Conservation (phyloP, 2,797 vertebrate genomes). For the Arnoldichthys spilopterus region DNA sequence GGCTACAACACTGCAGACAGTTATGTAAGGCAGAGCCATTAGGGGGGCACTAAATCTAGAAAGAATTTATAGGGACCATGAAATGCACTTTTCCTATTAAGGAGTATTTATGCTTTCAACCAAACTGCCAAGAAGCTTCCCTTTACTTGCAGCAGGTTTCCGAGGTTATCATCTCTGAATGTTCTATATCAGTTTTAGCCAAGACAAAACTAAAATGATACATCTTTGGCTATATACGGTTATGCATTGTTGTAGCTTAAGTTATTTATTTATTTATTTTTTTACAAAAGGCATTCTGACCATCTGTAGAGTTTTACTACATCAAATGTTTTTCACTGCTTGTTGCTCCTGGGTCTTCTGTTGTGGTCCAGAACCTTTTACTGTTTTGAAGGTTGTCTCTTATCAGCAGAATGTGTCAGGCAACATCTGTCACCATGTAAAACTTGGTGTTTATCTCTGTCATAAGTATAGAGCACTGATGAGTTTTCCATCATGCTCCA, state of each 20-base stretch:
- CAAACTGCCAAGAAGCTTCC: background rate
- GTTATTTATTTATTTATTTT: background rate
- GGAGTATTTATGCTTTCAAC: conserved; percentile 4
- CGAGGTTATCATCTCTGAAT: background rate
- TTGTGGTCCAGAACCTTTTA: background rate
- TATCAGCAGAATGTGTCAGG: background rate
- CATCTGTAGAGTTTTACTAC: background rate
- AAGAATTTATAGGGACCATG: conserved; percentile 9
- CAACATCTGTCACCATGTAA: background rate
- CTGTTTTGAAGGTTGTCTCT: background rate
- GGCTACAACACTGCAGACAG: conserved; percentile 11
- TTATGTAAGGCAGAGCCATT: conserved; percentile 38
- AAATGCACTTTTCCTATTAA: conserved; percentile 25
- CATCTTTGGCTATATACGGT: background rate
- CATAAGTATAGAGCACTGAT: conserved; percentile 1
- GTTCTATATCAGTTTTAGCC: background rate
- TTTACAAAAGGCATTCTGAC: background rate
- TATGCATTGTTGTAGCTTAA: background rate
- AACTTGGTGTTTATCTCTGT: background rate
- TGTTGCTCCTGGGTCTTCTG: too few relatives aligned
- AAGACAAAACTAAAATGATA: background rate
- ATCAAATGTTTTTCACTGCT: background rate
- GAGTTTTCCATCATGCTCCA: background rate
- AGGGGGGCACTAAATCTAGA: conserved; percentile 30
- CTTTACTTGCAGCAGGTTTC: background rate